Evolutionary conservation across 2,113 vertebrate genomes (phyloP).

Genomic region (Sclerurus mexicanus): DNA sequence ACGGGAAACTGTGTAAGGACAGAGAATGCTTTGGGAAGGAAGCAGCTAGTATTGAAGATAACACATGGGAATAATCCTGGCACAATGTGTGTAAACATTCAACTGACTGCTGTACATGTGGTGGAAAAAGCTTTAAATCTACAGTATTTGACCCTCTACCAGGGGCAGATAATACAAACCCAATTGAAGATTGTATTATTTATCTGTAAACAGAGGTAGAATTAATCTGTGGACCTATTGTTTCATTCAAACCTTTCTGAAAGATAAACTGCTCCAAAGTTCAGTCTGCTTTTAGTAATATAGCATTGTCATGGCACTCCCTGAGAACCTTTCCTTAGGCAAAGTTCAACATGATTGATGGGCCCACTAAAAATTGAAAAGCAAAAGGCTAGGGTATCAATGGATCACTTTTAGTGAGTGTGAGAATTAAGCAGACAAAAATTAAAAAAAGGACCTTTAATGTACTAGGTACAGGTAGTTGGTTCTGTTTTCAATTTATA

Average conservation of each 20-base stretch:
- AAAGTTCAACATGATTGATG: constrained; percentile 46
- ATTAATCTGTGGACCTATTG: constrained; percentile 32
- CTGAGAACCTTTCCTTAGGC: constrained; percentile 27
- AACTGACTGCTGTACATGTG: not conserved
- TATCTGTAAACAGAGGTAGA: not conserved
- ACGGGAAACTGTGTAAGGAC: not conserved
- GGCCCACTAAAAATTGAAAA: constrained; percentile 44
- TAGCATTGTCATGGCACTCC: constrained; percentile 22
- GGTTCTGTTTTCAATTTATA: not conserved
- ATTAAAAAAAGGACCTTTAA: not conserved
- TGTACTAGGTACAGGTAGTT: not conserved
- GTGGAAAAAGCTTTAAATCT: not conserved
- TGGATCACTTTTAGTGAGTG: not conserved
- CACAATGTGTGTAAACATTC: not conserved
- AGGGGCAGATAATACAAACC: not conserved
- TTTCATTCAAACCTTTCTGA: constrained; percentile 43
- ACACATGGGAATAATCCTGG: not conserved
- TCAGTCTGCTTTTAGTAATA: constrained; percentile 40
- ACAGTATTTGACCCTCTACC: not conserved
- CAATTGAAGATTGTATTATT: not conserved
- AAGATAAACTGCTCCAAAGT: constrained; percentile 54
- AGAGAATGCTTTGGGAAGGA: not conserved
- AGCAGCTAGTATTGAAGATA: not conserved
- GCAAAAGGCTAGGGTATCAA: not conserved
- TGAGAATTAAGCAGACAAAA: constrained; percentile 35